Percentiles rank a stretch among this genome's conserved stretches.
phyloP scores from a whole-genome alignment of 2,113 vertebrate genomes.

The Emydocephalus ijimae region DNA sequence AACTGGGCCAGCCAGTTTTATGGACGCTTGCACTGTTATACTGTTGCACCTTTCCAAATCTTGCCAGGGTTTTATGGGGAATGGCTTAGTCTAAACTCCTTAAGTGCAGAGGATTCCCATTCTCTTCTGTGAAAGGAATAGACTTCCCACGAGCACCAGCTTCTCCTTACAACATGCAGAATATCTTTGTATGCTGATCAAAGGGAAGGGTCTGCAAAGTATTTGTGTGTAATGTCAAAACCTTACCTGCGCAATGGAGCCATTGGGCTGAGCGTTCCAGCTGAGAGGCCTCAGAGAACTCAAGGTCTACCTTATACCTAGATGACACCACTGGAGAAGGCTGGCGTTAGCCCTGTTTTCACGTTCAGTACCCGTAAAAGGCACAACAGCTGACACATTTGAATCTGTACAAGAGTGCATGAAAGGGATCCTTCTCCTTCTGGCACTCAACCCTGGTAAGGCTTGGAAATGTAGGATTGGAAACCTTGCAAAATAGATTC shows the following conservation, averaged over 20 bases:
- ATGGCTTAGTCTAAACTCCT: not conserved
- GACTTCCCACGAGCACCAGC: not conserved
- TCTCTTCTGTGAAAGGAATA: constrained; percentile 14
- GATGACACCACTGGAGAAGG: not conserved
- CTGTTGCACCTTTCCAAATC: constrained; percentile 74
- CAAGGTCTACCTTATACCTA: not conserved
- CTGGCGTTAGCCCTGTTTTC: not conserved
- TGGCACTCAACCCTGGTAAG: not conserved
- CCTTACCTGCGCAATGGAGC: not conserved
- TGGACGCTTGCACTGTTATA: constrained; percentile 69
- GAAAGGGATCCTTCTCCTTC: not conserved
- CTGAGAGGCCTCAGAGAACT: not conserved
- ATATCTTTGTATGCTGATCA: not conserved
- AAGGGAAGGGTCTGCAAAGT: not conserved
- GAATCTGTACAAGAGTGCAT: not conserved
- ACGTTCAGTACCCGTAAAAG: not conserved
- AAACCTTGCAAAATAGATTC: not conserved
- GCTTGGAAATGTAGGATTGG: not conserved
- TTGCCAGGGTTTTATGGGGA: constrained; percentile 50
- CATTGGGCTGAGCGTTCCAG: not conserved
- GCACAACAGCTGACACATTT: not conserved
- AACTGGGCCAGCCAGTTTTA: constrained; percentile 31
- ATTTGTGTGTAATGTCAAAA: not conserved
- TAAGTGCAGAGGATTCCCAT: not conserved
- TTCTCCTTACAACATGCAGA: not conserved